Evolutionary conservation across 2,888 invertebrate genomes (phyloP), one percentile per base, ranked within the genome.

Genomic region (Philopedon plagiatum): DNA sequence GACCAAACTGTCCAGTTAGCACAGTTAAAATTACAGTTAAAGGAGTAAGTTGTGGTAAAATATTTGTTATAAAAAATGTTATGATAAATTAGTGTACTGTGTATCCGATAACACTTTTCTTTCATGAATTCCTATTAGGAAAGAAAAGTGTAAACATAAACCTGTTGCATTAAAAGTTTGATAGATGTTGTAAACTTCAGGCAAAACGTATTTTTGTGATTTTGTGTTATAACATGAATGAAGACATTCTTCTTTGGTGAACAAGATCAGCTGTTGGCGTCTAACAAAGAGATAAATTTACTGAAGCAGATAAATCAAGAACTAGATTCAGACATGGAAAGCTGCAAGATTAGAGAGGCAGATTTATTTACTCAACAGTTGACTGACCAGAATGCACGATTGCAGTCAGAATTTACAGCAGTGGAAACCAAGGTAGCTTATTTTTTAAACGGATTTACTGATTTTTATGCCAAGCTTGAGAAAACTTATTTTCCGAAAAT

Each of bases 361-460:
- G 93, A 95, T 0, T 89, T 91, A 60, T 93, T 95, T 77, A 95
- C 94, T 1, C 92, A 94, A 83, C 91, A 93, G 83, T 86, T 94
- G 75, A 93, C 93, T 0, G 92, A 92, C 77, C 91, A 92, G 80
- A 93, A 93, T 82, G 93, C 93, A 2, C 85, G 88, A 9, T 83
- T 94, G 32, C 93, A 93, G 80, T 92, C 93, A 26, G 92, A 94
- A 78, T 92, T 93, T 78, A 91, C 91, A 11, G 85, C 88, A 5
- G 85, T 92, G 49, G 90, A 91, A 83, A 88, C 89, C 37, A 89
- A 84, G 80, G 87, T 74, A 83, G n/a, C n/a, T n/a, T n/a, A n/a
- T n/a, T n/a, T n/a, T n/a, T n/a, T n/a, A n/a, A n/a, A n/a, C n/a
- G n/a, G n/a, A n/a, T n/a, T n/a, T n/a, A n/a, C n/a, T n/a, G n/a